Evolutionary conservation across 2,797 vertebrate species (phyloP).

Genomic region (Podarcis siculus): DNA sequence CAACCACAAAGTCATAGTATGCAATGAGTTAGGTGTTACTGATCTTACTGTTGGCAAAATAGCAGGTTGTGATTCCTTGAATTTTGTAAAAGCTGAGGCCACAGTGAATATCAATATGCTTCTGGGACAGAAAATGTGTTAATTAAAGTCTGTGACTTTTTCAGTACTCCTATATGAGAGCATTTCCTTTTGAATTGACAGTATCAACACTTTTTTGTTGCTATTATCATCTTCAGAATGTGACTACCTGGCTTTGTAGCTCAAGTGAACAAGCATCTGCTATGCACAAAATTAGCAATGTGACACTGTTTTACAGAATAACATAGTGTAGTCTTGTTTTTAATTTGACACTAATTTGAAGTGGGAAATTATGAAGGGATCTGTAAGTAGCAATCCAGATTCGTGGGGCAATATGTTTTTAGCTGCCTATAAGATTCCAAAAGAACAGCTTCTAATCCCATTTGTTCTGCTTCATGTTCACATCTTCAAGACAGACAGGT

Average conservation of each 20-base stretch:
- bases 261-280: conserved; percentile 12
- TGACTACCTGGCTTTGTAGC: conserved; percentile 32
- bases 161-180: not conserved
- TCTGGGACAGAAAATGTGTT: not conserved
- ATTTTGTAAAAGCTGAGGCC: not conserved
- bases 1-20: not conserved
- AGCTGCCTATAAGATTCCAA: conserved; percentile 33
- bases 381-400: conserved; percentile 38
- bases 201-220: conserved; percentile 9
- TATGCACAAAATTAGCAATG: not conserved
- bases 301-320: not conserved
- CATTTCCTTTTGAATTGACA: conserved; percentile 3
- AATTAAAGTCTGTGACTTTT: conserved; percentile 8
- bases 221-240: conserved; percentile 25
- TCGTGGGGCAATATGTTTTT: conserved; percentile 53
- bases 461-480: conserved; percentile 74
- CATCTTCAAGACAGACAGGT: conserved; percentile 73
- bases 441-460: conserved; percentile 64
- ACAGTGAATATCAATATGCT: rapidly evolving
- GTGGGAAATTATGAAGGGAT: conserved; percentile 63
- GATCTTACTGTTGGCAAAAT: conserved; percentile 3
- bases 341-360: conserved; percentile 63
- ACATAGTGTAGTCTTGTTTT: conserved; percentile 39
- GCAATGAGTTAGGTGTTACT: not conserved
- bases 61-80: not conserved